These are phyloP conservation scores for Theristicus caerulescens DNA, from an alignment of 2,113 vertebrate species.

Conservation along the genomic window DNA sequence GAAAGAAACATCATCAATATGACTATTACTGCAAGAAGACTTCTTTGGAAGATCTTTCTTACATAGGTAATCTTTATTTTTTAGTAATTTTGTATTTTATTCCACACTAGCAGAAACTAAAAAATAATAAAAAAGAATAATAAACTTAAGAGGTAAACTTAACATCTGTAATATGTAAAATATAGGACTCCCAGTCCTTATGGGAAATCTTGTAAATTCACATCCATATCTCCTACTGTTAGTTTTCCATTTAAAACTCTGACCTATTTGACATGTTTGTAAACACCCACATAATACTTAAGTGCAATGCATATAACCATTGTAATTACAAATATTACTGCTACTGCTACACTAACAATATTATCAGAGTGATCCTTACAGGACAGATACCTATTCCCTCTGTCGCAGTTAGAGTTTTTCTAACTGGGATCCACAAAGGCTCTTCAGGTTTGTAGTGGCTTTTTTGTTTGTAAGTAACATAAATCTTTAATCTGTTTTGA, in stretches of 20 bases:
- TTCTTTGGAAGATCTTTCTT: not conserved
- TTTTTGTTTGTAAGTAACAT: not conserved
- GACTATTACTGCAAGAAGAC: not conserved
- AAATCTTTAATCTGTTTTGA: not conserved
- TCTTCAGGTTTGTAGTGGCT: not conserved
- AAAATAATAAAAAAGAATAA: not conserved
- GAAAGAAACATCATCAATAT: not conserved
- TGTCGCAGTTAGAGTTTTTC: not conserved
- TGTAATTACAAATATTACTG: not conserved
- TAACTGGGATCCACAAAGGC: not conserved
- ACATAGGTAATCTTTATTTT: not conserved
- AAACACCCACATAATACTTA: not conserved
- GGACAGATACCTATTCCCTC: not conserved
- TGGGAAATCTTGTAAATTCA: not conserved
- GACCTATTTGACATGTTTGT: not conserved
- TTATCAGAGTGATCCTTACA: not conserved
- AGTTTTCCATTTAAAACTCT: not conserved
- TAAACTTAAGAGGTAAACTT: not conserved
- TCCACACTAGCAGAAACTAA: not conserved
- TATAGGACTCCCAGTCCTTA: not conserved
- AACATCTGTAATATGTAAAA: not conserved
- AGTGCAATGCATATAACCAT: not conserved
- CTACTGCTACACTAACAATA: not conserved
- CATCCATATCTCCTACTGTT: not conserved
- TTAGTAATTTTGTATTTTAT: not conserved